Evolutionary conservation across 2,113 vertebrate genomes (phyloP), one percentile per base, ranked within the genome.

Genomic region (Austrofundulus limnaeus): DNA sequence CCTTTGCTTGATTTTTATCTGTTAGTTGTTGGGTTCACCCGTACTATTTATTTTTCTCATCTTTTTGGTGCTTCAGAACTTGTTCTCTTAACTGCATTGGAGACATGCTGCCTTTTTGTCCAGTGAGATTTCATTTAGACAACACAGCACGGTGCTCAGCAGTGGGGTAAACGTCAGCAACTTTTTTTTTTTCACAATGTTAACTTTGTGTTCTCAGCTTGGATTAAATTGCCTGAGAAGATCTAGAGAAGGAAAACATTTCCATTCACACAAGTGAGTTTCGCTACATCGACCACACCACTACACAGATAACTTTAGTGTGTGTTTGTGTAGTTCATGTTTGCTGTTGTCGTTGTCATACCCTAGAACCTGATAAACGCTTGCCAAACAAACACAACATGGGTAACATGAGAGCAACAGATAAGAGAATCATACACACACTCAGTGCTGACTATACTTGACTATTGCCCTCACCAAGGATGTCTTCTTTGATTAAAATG

Each of bases 281-380:
- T 55, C 60, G 53, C 53, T 71, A 37, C 70, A 72, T 66, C 83
- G 48, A 75, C 52, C 48, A 50, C 57, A 70, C 62, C 50, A 23
- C 45, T 58, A 50, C 77, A 11, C 61, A 62, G 77, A 83, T 80
- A 70, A 74, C 67, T 82, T 77, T 61, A 70, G 85, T 66, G 24
- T 68, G 15, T 67, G n/a, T 84, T 62, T 82, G 70, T 74, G 79
- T 77, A 54, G 66, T 75, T 72, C 66, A 66, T 86, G 71, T 86
- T 83, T 83, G 87, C 78, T 72, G 81, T 85, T 87, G 83, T 83
- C 48, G 66, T 85, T 85, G 77, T 84, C 66, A 63, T 85, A 85
- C 82, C 72, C 72, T 62, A n/a, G 68, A 68, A 72, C 70, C 85
- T 84, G 88, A 92, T 92, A 90, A 92, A 85, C 77, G 66, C 64